Base-by-base conservation (phyloP, 2,888 invertebrate species). In the Meghimatium bilineatum region DNA sequence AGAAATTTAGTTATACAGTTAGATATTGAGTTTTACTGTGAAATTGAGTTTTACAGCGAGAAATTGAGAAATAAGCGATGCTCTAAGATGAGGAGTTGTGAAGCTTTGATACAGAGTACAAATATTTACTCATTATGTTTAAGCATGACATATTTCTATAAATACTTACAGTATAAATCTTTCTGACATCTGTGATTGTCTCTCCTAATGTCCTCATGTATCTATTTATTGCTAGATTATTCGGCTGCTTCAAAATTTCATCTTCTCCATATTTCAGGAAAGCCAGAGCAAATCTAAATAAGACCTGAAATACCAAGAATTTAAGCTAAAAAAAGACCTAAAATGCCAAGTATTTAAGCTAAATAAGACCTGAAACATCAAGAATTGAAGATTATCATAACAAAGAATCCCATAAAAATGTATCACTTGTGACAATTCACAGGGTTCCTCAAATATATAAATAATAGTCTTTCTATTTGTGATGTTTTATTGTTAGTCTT, bases 261-360 rank as follows among this genome's bases (percentile, higher is more conserved):
- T 90, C 90, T 80, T 93, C 93, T 38, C 86, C 88, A 82, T 89
- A 89, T 88, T 93, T 93, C 84, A 93, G 89, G 83, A 93, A 92
- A 10, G 93, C 93, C 36, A 93, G 84, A n/a, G 93, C 92, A 89
- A 91, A 93, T 20, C 93, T 89, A 87, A 93, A 93, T 80, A 93
- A 85, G n/a, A 93, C 92, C 93, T 93, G 87, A 23, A 85, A 87
- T 23, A 77, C 0, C n/a, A 63, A n/a, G 56, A 56, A 20, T 56
- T 56, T 10, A 56, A 49, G 49, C 8, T 12, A 49, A 56, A 56
- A 17, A 56, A 17, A 23, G 23, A 14, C 56, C 12, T 56, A 56
- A 56, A n/a, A n/a, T n/a, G n/a, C n/a, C n/a, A n/a, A n/a, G n/a
- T n/a, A n/a, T n/a, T n/a, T n/a, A 91, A 93, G 17, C 93, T 89